Evolutionary conservation across 2,113 vertebrate genomes (phyloP), one percentile per base, ranked within the genome.

Genomic region (Empidonax alnorum): DNA sequence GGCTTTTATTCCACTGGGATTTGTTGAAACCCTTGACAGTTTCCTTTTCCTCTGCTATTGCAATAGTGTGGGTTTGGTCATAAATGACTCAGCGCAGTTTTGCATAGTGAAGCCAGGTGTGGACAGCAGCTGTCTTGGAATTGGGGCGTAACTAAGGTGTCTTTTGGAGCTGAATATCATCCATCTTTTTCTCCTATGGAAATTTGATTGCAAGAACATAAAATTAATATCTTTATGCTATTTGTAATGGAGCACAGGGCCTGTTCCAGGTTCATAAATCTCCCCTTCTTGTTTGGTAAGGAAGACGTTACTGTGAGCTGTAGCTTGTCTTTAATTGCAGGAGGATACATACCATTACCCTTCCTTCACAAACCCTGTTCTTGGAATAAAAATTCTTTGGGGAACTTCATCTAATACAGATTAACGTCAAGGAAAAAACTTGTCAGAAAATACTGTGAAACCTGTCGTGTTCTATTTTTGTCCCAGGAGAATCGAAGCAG

Each of bases 141-240:
- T 37, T 87, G 55, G 53, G 30, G 8, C 67, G 5, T 71, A 74
- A 55, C 73, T 46, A 23, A 72, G 81, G 44, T 59, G 24, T 83
- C 58, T 50, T 86, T 85, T 72, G 66, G 44, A 93, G 62, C 33
- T 91, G 81, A 89, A 47, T 73, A 50, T n/a, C 46, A 66, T 71
- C 50, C 6, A 4, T 76, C 52, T n/a, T 59, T 35, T 91, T 42
- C 35, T 73, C 31, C n/a, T 77, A 7, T 63, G 75, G 80, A 90
- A 84, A 63, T 33, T 41, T 3, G 3, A 11, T 77, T 66, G 8
- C 52, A 88, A 62, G 20, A 76, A 31, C 21, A 37, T 59, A 72
- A 79, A 74, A 46, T 66, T 6, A 79, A 78, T 53, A 30, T 74
- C 41, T 76, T 76, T 28, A 12, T 79, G 50, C 35, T 69, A 7